Conservation (phyloP, 2,113 vertebrate genomes). For the Lycaon pictus region DNA sequence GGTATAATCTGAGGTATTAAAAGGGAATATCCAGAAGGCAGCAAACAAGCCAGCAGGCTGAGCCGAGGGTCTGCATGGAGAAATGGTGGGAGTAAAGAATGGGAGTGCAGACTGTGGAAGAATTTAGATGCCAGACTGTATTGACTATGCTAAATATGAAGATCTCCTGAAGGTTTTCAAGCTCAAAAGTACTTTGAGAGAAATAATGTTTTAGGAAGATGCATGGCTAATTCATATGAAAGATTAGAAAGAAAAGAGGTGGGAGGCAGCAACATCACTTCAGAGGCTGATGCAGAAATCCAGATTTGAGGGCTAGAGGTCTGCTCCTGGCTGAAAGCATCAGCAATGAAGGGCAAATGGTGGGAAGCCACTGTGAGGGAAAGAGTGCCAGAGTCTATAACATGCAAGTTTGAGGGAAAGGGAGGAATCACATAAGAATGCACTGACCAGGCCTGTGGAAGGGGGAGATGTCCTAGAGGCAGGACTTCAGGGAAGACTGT, state of each 20-base stretch:
- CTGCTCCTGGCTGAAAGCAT: neutral
- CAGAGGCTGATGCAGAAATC: neutral
- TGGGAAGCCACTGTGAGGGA: neutral
- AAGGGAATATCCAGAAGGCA: neutral
- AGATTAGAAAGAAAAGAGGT: neutral
- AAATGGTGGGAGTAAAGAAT: neutral
- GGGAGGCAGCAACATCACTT: neutral
- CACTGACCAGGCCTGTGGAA: neutral
- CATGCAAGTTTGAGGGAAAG: neutral
- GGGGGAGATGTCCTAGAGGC: fast-evolving
- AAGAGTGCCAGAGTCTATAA: neutral
- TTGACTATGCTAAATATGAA: neutral
- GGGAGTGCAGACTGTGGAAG: neutral
- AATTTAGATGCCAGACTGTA: neutral
- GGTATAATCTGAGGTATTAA: neutral
- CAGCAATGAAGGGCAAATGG: neutral
- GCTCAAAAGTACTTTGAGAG: neutral
- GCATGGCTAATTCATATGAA: neutral
- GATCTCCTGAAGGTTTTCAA: neutral
- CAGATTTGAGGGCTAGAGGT: neutral
- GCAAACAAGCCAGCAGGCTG: neutral
- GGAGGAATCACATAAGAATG: neutral
- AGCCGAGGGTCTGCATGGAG: neutral
- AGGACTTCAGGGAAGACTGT: neutral
- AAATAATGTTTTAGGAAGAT: neutral